Percentiles rank a stretch among this genome's conserved stretches.
Conservation (phyloP, 1,140 invertebrate species). For the Drosophila rufa region DNA sequence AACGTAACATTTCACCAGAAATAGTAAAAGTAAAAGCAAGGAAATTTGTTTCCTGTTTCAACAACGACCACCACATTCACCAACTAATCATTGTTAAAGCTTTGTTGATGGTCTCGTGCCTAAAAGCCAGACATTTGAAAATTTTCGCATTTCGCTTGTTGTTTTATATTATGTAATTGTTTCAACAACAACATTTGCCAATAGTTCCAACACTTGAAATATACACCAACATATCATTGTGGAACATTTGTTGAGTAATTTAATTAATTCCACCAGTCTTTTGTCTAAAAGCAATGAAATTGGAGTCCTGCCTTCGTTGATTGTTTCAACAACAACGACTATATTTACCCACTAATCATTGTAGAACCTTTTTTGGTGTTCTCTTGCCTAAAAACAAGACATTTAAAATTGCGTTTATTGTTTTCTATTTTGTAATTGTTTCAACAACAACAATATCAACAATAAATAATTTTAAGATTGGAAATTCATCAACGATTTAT, state of each 20-base stretch:
- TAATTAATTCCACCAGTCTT: neutral
- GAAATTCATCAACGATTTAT: neutral
- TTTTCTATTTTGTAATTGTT: conserved; percentile 2
- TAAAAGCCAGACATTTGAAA: neutral
- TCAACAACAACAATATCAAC: neutral
- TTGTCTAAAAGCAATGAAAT: neutral
- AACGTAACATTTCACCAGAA: too few species aligned
- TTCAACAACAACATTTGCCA: neutral
- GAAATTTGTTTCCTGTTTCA: neutral
- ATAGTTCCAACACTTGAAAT: neutral
- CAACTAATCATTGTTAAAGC: too few species aligned
- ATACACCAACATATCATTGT: neutral
- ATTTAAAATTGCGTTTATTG: neutral
- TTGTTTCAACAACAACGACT: neutral
- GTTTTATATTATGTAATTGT: conserved; percentile 1
- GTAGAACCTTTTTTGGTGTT: neutral
- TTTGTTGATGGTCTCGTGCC: neutral
- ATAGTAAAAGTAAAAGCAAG: too few species aligned
- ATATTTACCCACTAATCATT: neutral
- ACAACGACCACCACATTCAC: neutral
- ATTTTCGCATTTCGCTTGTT: too few species aligned
- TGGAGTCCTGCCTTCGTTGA: neutral
- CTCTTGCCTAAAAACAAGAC: too few species aligned
- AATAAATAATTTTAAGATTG: neutral
- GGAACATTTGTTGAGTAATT: neutral